Percentiles rank a stretch among this genome's conserved stretches.
Conservation (phyloP, 2,888 invertebrate genomes). For the Lithosia quadra region DNA sequence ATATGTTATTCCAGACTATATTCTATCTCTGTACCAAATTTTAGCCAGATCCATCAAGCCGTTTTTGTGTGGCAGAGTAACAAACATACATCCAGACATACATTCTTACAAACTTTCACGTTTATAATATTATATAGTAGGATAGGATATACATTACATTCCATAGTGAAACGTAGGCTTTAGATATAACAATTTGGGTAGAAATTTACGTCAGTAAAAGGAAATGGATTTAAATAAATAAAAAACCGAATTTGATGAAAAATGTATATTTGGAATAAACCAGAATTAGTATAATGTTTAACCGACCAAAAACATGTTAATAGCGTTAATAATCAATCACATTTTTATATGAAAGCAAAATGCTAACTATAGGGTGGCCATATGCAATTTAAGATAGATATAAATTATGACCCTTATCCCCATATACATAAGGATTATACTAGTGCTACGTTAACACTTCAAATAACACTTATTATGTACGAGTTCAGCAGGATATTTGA, state of each 20-base stretch:
- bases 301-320: constrained; percentile 16
- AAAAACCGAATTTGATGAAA: constrained; percentile 11
- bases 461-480: constrained; percentile 31
- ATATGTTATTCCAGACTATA: no score
- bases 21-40: no score
- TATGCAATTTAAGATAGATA: constrained; percentile 2
- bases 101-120: no score
- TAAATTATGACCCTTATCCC: constrained; percentile 31
- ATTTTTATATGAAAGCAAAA: constrained; percentile 9
- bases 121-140: no score
- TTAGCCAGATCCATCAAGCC: no score
- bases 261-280: constrained; percentile 25
- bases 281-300: constrained; percentile 18
- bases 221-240: neutral
- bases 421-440: constrained; percentile 46
- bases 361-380: neutral
- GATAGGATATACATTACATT: no score
- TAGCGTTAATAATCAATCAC: constrained; percentile 6
- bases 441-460: constrained; percentile 40
- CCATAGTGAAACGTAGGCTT: no score
- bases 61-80: no score
- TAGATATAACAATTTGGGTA: no score
- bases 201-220: no score
- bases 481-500: constrained; percentile 31
- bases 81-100: no score